Evolutionary conservation across 2,113 vertebrate genomes (phyloP).

Genomic region (Thinocorus orbignyianus): DNA sequence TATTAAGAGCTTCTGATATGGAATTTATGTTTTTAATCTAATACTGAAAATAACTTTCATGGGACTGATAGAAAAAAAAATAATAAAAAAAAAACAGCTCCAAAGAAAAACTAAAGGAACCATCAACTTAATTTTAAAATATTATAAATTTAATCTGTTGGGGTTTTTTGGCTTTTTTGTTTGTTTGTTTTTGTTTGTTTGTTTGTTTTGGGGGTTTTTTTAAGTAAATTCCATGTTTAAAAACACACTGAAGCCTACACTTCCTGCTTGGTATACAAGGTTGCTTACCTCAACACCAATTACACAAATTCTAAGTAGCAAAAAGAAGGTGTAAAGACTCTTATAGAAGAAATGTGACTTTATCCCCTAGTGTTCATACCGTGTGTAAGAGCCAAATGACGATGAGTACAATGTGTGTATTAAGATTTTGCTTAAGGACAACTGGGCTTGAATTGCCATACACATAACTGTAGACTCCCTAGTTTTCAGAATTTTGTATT

Average conservation of each 20-base stretch:
- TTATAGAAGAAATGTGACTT: not conserved
- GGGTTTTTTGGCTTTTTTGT: accelerated
- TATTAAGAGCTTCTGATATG: not conserved
- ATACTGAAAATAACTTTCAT: not conserved
- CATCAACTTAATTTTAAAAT: not conserved
- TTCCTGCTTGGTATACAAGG: not conserved
- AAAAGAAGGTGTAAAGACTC: not conserved
- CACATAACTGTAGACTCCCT: not conserved
- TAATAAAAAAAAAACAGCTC: accelerated
- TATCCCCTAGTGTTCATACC: not conserved
- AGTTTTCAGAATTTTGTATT: not conserved
- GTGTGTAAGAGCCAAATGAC: not conserved
- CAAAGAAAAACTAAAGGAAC: not conserved
- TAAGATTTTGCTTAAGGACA: not conserved
- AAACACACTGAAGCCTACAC: not conserved
- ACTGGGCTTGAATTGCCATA: not conserved
- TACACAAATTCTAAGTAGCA: not conserved
- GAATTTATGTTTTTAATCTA: not conserved
- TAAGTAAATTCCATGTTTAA: not conserved
- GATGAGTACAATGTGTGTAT: not conserved
- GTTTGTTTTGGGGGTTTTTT: not conserved
- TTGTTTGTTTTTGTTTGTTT: not conserved
- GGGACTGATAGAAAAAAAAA: too few species aligned
- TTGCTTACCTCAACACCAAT: not conserved
- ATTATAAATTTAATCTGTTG: not conserved